Evolutionary conservation across 1,140 invertebrate genomes (phyloP), one percentile per base, ranked within the genome.

Genomic region (Diachasma alloeum): DNA sequence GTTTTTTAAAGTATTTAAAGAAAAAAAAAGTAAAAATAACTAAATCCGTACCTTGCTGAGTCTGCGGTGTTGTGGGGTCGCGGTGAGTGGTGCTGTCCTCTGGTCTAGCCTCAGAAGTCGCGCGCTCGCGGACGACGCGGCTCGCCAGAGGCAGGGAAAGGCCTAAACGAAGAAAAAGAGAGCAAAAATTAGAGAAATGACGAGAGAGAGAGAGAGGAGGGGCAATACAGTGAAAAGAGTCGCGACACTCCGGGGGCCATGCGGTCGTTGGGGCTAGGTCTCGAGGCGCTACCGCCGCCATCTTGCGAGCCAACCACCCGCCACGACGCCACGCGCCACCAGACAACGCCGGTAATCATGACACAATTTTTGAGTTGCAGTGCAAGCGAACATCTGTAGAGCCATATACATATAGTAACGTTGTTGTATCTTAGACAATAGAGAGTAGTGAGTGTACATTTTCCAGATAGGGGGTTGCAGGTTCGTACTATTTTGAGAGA

Each of bases 311-410:
- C n/a, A 13, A 15, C n/a, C 15, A 53, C 39, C 1, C 39, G 10
- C 39, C 39, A 44, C 22, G 22, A 75, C n/a, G 59, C 59, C 79
- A 75, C 53, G 77, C 70, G 69, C 68, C 68, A 69, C 76, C 80
- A 81, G 78, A 80, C 75, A 83, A 79, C 42, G 76, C 59, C 15
- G 19, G 59, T 13, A 63, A 63, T 63, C 82, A 87, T 84, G 87
- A 89, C 87, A 90, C 86, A 87, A 83, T 82, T 82, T 87, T 90
- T 90, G 87, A 90, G 88, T 89, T 90, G 86, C 88, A 90, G 88
- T 89, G 88, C 88, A 90, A 90, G 88, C 88, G 88, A 86, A 89
- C 88, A 90, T 90, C 88, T 89, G 88, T 90, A 89, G 88, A 90
- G 88, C 88, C 87, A 90, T 90, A 90, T 89, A 89, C 86, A 84